Evolutionary conservation across 92 coral and sea anemone genomes (phyloP).

Genomic region (Phenganax stokvisi): DNA sequence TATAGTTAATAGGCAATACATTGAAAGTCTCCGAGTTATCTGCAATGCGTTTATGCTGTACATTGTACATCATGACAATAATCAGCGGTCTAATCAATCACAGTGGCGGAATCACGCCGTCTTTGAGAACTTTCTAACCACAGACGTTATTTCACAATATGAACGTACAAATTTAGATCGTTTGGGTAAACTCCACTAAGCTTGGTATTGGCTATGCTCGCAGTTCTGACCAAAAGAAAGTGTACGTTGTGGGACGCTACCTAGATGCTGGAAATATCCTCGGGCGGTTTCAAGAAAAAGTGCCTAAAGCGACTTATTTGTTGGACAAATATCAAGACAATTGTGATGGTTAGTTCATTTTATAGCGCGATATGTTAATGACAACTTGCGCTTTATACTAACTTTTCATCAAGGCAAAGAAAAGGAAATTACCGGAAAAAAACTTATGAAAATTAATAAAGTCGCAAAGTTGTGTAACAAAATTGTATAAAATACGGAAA

Average conservation of each 20-base stretch:
- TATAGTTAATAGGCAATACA: too few relatives aligned
- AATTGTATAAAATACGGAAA: too few relatives aligned
- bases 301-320: slow-evolving; percentile 8
- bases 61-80: too few relatives aligned
- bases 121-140: too few relatives aligned
- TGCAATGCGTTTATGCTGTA: too few relatives aligned
- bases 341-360: slow-evolving; percentile 17
- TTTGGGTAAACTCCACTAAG: neutral
- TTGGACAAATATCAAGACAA: slow-evolving; percentile 27
- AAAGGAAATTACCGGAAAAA: neutral
- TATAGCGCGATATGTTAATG: neutral
- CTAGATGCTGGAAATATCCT: neutral
- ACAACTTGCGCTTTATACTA: neutral
- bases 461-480: too few relatives aligned
- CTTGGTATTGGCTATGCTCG: slow-evolving; percentile 36
- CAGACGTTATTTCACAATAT: too few relatives aligned
- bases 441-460: too few relatives aligned
- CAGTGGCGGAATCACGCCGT: too few relatives aligned
- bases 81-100: too few relatives aligned
- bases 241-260: slow-evolving; percentile 27
- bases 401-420: neutral
- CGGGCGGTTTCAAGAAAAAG: slow-evolving; percentile 2
- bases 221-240: slow-evolving; percentile 6
- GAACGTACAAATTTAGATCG: neutral
- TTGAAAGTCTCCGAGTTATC: too few relatives aligned